phyloP scores from a whole-genome alignment of 2,797 vertebrate genomes.

The Gallinago solitaria region DNA sequence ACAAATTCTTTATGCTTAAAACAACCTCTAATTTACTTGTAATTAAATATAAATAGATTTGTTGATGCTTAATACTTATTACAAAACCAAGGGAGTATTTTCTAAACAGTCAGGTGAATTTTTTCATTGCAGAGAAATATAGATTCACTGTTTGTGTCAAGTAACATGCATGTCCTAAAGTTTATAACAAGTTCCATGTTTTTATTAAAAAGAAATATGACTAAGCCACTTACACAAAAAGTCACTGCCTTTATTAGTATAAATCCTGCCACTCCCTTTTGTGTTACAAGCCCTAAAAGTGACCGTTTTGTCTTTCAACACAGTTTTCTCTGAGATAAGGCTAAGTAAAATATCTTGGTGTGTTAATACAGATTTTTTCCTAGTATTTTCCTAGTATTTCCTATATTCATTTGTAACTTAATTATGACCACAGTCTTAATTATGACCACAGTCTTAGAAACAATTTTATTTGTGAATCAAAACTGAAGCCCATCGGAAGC shows the following conservation, averaged over 20 bases:
- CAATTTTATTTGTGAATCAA: not conserved
- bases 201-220: conserved; percentile 32
- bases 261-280: not conserved
- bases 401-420: not conserved
- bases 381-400: not conserved
- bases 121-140: not conserved
- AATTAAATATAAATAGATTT: conserved; percentile 20
- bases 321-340: not conserved
- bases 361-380: not conserved
- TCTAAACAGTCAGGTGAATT: not conserved
- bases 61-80: not conserved
- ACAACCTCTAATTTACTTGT: not conserved
- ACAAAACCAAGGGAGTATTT: not conserved
- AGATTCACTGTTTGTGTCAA: not conserved
- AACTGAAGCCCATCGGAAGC: not conserved
- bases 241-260: not conserved
- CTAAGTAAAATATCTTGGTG: not conserved
- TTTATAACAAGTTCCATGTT: not conserved
- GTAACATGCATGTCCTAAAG: not conserved
- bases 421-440: not conserved
- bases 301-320: not conserved
- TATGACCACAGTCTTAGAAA: not conserved
- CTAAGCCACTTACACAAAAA: conserved; percentile 13
- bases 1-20: not conserved
- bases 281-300: not conserved